Base-by-base conservation (phyloP, 2,888 invertebrate genomes). In the Branchellion lobata region DNA sequence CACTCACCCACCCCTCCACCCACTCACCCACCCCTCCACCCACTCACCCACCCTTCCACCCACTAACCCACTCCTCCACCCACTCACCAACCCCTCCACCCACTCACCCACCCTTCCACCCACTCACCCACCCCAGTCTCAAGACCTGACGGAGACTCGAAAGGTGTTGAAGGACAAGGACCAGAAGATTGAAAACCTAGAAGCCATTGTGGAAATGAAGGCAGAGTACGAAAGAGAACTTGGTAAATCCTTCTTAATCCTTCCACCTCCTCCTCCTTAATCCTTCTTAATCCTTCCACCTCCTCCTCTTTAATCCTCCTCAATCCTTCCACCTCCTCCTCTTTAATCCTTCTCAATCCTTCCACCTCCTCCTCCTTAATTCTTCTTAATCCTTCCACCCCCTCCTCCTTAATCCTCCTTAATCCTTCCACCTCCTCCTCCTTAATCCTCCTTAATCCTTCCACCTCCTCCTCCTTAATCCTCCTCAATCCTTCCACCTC, bases 171-270 rank as follows among this genome's bases (percentile, higher is more conserved):
- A 92, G 34, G 89, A 92, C 0, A 90, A 95, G 40, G 91, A 93
- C 75, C 93, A 95, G 81, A 91, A 93, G 81, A 92, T 93, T 78
- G 95, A 95, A 87, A 95, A 96, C 88, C 88, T 96, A 79, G 91
- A 92, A 86, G 92, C 90, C 84, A 94, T 91, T 88, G 90, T 91
- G 85, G 91, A 90, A 85, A 91, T 89, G 83, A 92, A 92, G 87
- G 89, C 90, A 31, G 91, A 92, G 82, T 90, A 91, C 82, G 94
- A 96, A 88, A 78, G 51, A 24, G 53, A 65, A n/a, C 31, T 65
- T 18, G 8, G 61, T 57, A n/a, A 47, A n/a, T n/a, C 29, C 65
- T 11, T 3, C n/a, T 11, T 21, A 65, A 27, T 11, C 40, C 65
- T 21, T 8, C n/a, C 65, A 11, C n/a, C n/a, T n/a, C 3, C 65